Conservation (phyloP, 2,888 invertebrate species). For the Scaptomyza cyrtandrae region DNA sequence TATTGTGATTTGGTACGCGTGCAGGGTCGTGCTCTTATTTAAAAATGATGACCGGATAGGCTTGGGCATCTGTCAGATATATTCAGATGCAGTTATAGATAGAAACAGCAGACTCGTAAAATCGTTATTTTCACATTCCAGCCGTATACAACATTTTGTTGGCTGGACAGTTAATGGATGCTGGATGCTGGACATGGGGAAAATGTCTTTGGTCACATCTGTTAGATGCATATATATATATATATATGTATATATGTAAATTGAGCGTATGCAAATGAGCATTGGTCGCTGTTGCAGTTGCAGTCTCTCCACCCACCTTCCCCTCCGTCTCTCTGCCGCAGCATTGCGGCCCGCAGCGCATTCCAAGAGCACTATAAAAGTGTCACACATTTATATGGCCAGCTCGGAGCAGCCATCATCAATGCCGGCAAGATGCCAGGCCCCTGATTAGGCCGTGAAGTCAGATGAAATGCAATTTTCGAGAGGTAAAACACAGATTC, state of each 20-base stretch:
- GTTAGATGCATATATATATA: slow-evolving; percentile 47
- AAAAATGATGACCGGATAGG: slow-evolving; percentile 17
- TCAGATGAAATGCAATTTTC: slow-evolving; percentile 16
- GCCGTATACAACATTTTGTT: slow-evolving; percentile 8
- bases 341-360: slow-evolving; percentile 54
- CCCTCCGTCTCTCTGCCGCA: not conserved
- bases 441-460: slow-evolving; percentile 56
- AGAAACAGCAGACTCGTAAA: slow-evolving; percentile 52
- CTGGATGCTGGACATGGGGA: slow-evolving; percentile 23
- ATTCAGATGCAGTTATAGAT: slow-evolving; percentile 34
- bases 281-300: slow-evolving; percentile 27
- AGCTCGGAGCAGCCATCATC: slow-evolving; percentile 23
- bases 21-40: slow-evolving; percentile 68
- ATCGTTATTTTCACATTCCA: slow-evolving; percentile 49
- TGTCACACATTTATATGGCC: slow-evolving; percentile 71
- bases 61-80: slow-evolving; percentile 11
- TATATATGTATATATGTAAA: slow-evolving; percentile 54
- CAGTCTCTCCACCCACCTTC: not conserved
- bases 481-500: not conserved
- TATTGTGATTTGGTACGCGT: slow-evolving; percentile 75
- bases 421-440: slow-evolving; percentile 26
- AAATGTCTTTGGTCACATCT: slow-evolving; percentile 45
- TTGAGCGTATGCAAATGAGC: slow-evolving; percentile 64
- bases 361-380: slow-evolving; percentile 77
- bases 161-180: slow-evolving; percentile 47